Conservation (phyloP, 2,797 vertebrate genomes). For the Anisognathus igniventris region DNA sequence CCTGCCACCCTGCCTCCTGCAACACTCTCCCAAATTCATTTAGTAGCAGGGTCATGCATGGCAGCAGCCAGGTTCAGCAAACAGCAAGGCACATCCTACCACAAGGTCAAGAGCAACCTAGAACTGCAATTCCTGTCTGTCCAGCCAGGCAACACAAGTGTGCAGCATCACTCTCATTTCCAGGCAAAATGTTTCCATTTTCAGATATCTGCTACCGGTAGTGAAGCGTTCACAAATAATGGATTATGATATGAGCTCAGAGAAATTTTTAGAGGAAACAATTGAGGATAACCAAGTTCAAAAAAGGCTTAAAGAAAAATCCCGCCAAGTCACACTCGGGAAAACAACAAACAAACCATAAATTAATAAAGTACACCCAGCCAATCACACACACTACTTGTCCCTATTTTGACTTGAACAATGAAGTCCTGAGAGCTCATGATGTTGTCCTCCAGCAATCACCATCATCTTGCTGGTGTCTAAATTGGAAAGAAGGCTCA, state of each 20-base stretch:
- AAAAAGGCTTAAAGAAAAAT: background rate
- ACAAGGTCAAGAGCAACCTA: background rate
- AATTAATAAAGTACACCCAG: background rate
- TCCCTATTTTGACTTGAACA: background rate
- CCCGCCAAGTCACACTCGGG: rapidly evolving
- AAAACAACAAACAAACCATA: background rate
- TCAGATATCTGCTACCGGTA: background rate
- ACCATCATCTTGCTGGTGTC: background rate
- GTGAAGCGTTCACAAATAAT: background rate
- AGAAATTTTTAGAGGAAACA: slow-evolving; percentile 10
- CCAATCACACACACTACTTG: background rate
- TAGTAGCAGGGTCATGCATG: background rate
- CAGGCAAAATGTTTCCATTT: slow-evolving; percentile 4
- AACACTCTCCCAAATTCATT: background rate
- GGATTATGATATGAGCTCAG: background rate
- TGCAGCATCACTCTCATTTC: background rate
- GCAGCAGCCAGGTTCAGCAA: background rate
- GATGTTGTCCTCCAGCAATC: background rate
- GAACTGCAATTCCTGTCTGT: background rate
- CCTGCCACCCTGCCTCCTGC: background rate
- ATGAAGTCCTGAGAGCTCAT: background rate
- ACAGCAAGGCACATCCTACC: background rate
- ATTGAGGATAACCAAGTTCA: slow-evolving; percentile 19
- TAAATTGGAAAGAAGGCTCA: background rate
- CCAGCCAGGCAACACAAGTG: background rate